Evolutionary conservation across 2,797 vertebrate genomes (phyloP).

Genomic region (Xiphorhynchus erythropygius): DNA sequence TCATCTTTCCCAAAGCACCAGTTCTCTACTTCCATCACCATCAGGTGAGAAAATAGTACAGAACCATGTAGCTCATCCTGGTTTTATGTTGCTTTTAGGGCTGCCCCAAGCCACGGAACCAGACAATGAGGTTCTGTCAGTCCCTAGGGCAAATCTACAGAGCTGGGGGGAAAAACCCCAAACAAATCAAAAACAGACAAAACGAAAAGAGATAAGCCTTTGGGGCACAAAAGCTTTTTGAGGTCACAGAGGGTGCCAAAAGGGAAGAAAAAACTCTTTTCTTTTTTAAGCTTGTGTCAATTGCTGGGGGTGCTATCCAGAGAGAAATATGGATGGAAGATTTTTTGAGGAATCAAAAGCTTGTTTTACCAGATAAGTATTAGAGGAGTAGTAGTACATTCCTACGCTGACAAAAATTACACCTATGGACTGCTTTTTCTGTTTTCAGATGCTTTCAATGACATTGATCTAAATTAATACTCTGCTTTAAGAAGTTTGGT

Average conservation of each 20-base stretch:
- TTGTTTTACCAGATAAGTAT: neutral
- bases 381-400: neutral
- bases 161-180: rapidly evolving
- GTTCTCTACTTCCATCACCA: neutral
- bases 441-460: neutral
- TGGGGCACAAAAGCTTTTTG: neutral
- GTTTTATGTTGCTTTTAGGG: neutral
- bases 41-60: neutral
- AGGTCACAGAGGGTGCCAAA: neutral
- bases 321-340: neutral
- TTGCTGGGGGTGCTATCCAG: neutral
- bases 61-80: neutral
- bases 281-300: neutral
- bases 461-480: neutral
- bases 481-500: neutral
- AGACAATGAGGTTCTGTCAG: neutral
- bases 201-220: neutral
- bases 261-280: neutral
- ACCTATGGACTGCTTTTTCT: neutral
- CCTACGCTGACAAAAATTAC: neutral
- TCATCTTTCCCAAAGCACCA: neutral
- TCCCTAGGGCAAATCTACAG: neutral
- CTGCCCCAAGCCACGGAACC: neutral
- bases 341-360: neutral
- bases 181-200: neutral